phyloP scores from a whole-genome alignment of 2,888 invertebrate genomes.

The Drosophila ezoana region DNA sequence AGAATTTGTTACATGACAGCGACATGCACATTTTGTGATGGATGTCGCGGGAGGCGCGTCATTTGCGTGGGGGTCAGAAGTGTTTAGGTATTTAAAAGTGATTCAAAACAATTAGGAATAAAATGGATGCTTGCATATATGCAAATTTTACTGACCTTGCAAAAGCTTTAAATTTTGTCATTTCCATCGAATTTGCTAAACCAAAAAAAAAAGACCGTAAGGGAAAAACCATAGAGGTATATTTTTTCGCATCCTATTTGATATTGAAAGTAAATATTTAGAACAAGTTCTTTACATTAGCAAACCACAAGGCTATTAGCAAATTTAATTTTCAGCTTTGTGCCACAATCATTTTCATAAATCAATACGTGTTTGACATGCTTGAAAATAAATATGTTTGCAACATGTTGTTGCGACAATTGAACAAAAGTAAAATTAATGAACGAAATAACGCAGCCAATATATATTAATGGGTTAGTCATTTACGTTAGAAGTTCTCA shows the following conservation, averaged over 20 bases:
- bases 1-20: slow-evolving; percentile 44
- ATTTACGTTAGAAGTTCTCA: slow-evolving; percentile 11
- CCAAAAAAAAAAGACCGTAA: slow-evolving; percentile 1
- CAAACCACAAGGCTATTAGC: slow-evolving; percentile 35
- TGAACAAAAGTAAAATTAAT: slow-evolving; percentile 10
- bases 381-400: slow-evolving; percentile 1
- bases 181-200: slow-evolving; percentile 14
- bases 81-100: slow-evolving; percentile 43
- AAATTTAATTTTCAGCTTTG: neutral
- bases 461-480: slow-evolving; percentile 17
- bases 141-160: slow-evolving; percentile 44
- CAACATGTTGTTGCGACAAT: neutral
- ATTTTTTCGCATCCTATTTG: slow-evolving; percentile 33
- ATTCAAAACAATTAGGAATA: slow-evolving; percentile 62
- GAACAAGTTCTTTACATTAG: slow-evolving; percentile 17
- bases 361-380: neutral
- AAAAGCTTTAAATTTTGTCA: slow-evolving; percentile 10
- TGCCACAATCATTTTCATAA: neutral
- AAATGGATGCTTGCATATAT: slow-evolving; percentile 29
- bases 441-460: slow-evolving; percentile 2
- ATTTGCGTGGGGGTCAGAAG: slow-evolving; percentile 40
- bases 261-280: slow-evolving; percentile 24
- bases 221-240: slow-evolving; percentile 23
- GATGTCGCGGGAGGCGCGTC: slow-evolving; percentile 20
- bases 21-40: slow-evolving; percentile 4